phyloP scores from a whole-genome alignment of 2,113 vertebrate genomes.

The Seriola aureovittata region DNA sequence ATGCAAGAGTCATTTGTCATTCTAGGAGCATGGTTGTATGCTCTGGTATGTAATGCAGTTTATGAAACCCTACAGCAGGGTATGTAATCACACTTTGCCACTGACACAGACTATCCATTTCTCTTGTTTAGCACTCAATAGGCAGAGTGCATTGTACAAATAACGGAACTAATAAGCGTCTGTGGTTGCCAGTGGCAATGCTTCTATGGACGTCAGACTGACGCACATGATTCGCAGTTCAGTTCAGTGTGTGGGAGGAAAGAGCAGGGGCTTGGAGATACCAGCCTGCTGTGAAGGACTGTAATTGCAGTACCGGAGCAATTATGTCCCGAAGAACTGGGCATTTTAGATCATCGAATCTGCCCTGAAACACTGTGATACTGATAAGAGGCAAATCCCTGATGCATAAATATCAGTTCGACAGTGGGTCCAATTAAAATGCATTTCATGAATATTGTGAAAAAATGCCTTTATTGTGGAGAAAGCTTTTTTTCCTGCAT shows the following conservation, averaged over 20 bases:
- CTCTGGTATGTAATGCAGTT: slow-evolving; percentile 33
- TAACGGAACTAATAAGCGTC: slow-evolving; percentile 65
- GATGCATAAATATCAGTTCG: slow-evolving; percentile 48
- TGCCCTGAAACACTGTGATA: slow-evolving; percentile 46
- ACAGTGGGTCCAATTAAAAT: slow-evolving; percentile 58
- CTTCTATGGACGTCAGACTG: slow-evolving; percentile 77
- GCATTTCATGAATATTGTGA: slow-evolving; percentile 41
- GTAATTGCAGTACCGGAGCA: slow-evolving; percentile 75
- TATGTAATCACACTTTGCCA: slow-evolving; percentile 41
- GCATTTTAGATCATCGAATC: slow-evolving; percentile 63
- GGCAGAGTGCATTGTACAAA: slow-evolving; percentile 59
- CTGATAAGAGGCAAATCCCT: slow-evolving; percentile 54
- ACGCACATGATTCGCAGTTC: slow-evolving; percentile 73
- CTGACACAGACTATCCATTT: slow-evolving; percentile 11
- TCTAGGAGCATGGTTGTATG: slow-evolving; percentile 18
- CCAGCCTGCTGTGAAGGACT: slow-evolving; percentile 77
- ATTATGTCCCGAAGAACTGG: slow-evolving; percentile 70
- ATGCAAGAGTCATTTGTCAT: slow-evolving; percentile 30
- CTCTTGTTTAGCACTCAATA: slow-evolving; percentile 57
- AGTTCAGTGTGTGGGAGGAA: slow-evolving; percentile 80
- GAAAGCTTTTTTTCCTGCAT: slow-evolving; percentile 17
- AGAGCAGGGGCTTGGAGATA: slow-evolving; percentile 75
- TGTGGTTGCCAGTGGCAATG: slow-evolving; percentile 73
- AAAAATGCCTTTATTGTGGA: slow-evolving; percentile 27
- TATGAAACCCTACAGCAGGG: slow-evolving; percentile 21